Evolutionary conservation across 2,888 invertebrate genomes (phyloP), one percentile per base, ranked within the genome.

Genomic region (Epistrophe grossulariae): DNA sequence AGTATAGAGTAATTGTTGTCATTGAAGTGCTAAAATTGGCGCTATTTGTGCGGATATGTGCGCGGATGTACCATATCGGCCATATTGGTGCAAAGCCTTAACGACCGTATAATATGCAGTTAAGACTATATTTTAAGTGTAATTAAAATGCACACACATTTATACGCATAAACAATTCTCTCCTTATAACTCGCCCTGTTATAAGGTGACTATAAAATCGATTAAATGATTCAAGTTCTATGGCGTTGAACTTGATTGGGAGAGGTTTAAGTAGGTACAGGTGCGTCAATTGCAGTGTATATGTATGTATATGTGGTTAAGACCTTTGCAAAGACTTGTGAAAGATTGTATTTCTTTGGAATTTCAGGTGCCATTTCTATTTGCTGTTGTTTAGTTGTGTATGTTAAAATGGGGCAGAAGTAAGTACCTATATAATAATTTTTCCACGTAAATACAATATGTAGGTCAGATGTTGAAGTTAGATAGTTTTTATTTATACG

Each of bases 51-150:
- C 71, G 35, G 17, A 24, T 28, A 13, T 13, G 17, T 52, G 4
- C 13, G 19, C 66, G 19, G 13, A 64, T 74, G 38, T 66, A 31
- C 72, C 60, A 74, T 59, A 74, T 55, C 19, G 59, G 38, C 40
- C 38, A 19, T 62, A 45, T 57, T 35, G 62, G 40, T 68, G 28
- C 15, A 45, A 59, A 38, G 19, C 17, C 9, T 45, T 71, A 62
- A 71, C 28, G 55, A 62, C 62, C 72, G 50, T 45, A 70, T 38
- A 13, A 70, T 38, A 13, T 71, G 59, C 82, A 79, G 82, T 79
- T 87, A 82, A 82, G 81, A 78, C 78, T 81, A 85, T 85, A 85
- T 85, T 85, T 78, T 85, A 62, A 85, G 78, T 85, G 81, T 77
- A 85, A 85, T 85, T 81, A 85, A 85, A 85, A 84, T 62, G 62